Percentiles rank a stretch among this genome's conserved stretches.
Conservation (phyloP, 2,797 vertebrate genomes). For the Kryptolebias ocellatus region DNA sequence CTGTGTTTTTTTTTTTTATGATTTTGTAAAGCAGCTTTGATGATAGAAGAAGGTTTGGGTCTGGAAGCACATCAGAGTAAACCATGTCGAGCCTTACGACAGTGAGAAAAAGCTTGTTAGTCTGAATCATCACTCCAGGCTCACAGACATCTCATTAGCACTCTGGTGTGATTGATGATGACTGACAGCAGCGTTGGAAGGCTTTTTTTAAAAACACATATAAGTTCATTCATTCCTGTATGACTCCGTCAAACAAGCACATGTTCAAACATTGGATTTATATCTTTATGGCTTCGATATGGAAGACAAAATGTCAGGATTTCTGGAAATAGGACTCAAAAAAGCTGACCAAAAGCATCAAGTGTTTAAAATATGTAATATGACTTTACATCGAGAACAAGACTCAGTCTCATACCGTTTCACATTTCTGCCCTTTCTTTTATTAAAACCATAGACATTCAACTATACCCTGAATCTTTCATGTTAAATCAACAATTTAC, state of each 20-base stretch:
- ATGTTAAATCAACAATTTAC: too few species aligned
- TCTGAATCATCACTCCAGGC: constrained; percentile 58
- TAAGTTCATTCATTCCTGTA: not conserved
- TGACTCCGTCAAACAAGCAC: not conserved
- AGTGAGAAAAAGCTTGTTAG: constrained; percentile 63
- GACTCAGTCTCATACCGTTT: too few species aligned
- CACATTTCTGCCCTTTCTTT: too few species aligned
- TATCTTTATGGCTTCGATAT: too few species aligned
- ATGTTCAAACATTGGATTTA: not conserved
- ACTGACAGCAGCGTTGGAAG: constrained; percentile 66
- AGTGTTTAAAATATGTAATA: too few species aligned
- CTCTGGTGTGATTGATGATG: constrained; percentile 54
- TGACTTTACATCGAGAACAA: too few species aligned
- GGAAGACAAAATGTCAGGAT: too few species aligned
- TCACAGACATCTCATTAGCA: constrained; percentile 63
- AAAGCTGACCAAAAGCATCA: too few species aligned
- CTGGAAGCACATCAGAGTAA: constrained; percentile 31
- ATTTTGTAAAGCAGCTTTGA: constrained; percentile 36
- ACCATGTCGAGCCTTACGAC: constrained; percentile 46
- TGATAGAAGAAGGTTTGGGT: constrained; percentile 25
- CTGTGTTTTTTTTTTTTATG: not conserved
- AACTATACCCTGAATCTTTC: too few species aligned
- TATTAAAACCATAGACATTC: too few species aligned
- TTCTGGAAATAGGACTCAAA: too few species aligned
- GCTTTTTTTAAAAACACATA: constrained; percentile 21